Evolutionary conservation across 2,888 invertebrate genomes (phyloP), one percentile per base, ranked within the genome.

Genomic region (Aphidoletes aphidimyza): DNA sequence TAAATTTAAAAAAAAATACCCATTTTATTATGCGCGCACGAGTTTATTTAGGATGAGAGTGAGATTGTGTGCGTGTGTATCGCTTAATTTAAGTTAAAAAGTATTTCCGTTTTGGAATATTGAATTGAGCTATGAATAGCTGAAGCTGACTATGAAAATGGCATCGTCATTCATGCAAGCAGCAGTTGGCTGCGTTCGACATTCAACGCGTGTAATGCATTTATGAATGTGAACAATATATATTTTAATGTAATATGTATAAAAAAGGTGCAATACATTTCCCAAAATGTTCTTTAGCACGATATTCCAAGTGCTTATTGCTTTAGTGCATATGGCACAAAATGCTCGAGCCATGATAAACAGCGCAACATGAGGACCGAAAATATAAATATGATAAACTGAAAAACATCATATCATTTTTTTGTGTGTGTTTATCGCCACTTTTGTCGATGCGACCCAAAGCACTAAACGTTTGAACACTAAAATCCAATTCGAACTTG

Each of bases 251-350:
- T 30, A 9, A 19, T 30, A 69, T 69, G 69, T 14, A 30, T 69
- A 30, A 69, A 69, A 39, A 69, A 69, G 69, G 69, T 69, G 69
- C 69, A 42, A 42, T 42, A 34, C 11, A 17, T 3, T 14, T 2
- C 5, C 19, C 19, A 22, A 69, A 30, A 69, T 69, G 34, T 14
- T 69, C 34, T 30, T 30, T 30, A 30, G 69, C 69, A 69, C 69
- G 30, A 11, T 5, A 69, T n/a, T 42, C 42, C 8, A 42, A 42
- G 42, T 42, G n/a, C n/a, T n/a, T n/a, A n/a, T n/a, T n/a, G n/a
- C n/a, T n/a, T n/a, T n/a, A n/a, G n/a, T 69, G 69, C 69, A 69
- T 69, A 69, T 69, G 69, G 69, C 69, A 30, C 34, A n/a, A 69
- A 69, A 69, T 30, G 69, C 69, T 30, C 69, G 30, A 30, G 17